Evolutionary conservation across 2,113 vertebrate genomes (phyloP).

Genomic region (Dicerorhinus sumatrensis): DNA sequence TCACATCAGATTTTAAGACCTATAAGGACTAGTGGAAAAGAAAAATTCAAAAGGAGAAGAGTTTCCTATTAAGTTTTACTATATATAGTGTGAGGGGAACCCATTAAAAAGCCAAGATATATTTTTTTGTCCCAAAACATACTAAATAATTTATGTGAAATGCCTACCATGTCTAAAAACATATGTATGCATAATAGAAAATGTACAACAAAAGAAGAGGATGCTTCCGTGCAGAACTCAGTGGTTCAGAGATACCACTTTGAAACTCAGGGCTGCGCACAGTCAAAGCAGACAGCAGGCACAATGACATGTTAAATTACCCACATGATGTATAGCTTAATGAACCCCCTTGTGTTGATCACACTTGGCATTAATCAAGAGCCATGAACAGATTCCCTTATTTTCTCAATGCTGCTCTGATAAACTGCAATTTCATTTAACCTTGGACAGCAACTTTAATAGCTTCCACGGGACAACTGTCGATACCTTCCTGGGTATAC

Average conservation of each 20-base stretch:
- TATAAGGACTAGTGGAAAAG: neutral
- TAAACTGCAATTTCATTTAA: constrained; percentile 99
- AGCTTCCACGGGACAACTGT: constrained; percentile 99
- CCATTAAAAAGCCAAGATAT: constrained; percentile 31
- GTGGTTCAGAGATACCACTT: constrained; percentile 81
- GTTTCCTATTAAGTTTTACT: constrained; percentile 21
- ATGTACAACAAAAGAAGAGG: constrained; percentile 68
- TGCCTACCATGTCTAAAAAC: neutral
- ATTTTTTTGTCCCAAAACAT: constrained; percentile 43
- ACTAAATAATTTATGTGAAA: constrained; percentile 44
- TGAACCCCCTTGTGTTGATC: constrained; percentile 99
- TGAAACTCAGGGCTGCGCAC: constrained; percentile 82
- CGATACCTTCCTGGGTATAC: constrained; percentile 97
- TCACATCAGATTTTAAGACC: neutral
- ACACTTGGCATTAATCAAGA: constrained; percentile 99
- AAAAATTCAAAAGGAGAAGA: constrained; percentile 24
- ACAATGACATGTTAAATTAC: constrained; percentile 99
- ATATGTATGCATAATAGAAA: constrained; percentile 44
- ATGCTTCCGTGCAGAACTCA: constrained; percentile 67
- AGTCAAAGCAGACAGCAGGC: constrained; percentile 94
- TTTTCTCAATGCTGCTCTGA: constrained; percentile 99
- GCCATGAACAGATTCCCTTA: constrained; percentile 99
- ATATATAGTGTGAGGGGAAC: neutral
- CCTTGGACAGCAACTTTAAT: constrained; percentile 99
- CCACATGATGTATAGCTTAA: constrained; percentile 99